Percentiles rank a stretch among this genome's conserved stretches.
phyloP scores from a whole-genome alignment of 1,140 invertebrate species.

The Penaeus indicus region DNA sequence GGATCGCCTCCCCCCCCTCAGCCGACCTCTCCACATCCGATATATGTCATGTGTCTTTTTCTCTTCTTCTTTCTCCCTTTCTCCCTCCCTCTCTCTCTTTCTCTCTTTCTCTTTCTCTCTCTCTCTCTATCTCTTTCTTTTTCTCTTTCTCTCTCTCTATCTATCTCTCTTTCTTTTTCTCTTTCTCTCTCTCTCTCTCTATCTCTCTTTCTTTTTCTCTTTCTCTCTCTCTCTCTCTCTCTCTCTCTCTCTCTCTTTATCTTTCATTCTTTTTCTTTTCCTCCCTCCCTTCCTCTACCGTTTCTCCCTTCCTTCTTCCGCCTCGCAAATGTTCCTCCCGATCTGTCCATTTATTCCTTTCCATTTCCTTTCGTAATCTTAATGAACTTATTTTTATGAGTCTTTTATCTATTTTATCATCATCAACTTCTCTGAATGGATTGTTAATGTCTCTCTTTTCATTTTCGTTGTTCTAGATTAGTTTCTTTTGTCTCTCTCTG shows the following conservation, averaged over 20 bases:
- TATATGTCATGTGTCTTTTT: not conserved
- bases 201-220: not conserved
- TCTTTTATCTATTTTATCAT: no score
- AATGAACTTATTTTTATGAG: no score
- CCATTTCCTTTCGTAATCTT: no score
- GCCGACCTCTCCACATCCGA: no score
- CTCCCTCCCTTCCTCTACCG: not conserved
- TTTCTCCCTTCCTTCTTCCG: not conserved
- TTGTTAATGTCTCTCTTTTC: no score
- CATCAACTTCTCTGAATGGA: no score
- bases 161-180: not conserved
- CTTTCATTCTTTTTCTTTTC: not conserved
- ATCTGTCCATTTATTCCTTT: no score
- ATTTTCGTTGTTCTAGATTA: no score
- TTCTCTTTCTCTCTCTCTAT: not conserved
- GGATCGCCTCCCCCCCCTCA: no score
- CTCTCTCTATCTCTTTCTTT: not conserved
- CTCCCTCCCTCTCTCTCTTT: not conserved
- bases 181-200: not conserved
- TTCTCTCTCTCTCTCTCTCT: not conserved
- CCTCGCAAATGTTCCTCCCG: not conserved
- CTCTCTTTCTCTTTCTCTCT: not conserved
- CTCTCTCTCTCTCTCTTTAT: not conserved
- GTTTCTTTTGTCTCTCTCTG: no score
- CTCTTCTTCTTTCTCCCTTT: not conserved